Evolutionary conservation across 2,888 invertebrate species (phyloP).

Genomic region (Apotomis capreana): DNA sequence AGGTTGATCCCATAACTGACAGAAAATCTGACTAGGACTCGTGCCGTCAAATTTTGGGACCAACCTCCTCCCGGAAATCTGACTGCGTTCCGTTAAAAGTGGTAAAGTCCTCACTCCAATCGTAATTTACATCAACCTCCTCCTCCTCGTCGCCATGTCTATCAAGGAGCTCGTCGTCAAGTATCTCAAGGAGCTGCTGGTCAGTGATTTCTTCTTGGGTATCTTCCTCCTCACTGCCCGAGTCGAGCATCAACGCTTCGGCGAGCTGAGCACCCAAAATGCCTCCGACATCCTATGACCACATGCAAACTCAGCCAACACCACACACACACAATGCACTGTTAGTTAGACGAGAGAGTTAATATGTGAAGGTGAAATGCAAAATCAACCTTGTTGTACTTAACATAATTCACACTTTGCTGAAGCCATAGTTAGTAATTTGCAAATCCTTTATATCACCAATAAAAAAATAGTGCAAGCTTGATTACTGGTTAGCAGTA

Average conservation of each 20-base stretch:
- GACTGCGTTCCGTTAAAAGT: constrained; percentile 17
- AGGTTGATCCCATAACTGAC: constrained; percentile 27
- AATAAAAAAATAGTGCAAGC: constrained; percentile 7
- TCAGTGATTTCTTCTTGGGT: constrained; percentile 3
- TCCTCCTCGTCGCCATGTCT: constrained; percentile 8
- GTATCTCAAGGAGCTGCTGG: constrained; percentile 3
- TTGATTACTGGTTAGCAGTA: constrained; percentile 3
- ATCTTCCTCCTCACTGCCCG: constrained; percentile 19
- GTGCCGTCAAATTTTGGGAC: constrained; percentile 23
- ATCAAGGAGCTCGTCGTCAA: constrained; percentile 11
- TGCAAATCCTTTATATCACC: constrained; percentile 1
- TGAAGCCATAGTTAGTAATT: constrained; percentile 9
- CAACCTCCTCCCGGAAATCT: constrained; percentile 16
- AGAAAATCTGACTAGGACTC: constrained; percentile 24
- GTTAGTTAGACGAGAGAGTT: not conserved
- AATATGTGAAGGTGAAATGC: constrained; percentile 6
- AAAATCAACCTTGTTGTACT: constrained; percentile 9
- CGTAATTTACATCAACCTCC: constrained; percentile 4
- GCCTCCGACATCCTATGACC: constrained; percentile 10
- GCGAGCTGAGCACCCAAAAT: constrained; percentile 10
- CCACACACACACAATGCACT: constrained; percentile 9
- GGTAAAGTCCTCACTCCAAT: constrained; percentile 21
- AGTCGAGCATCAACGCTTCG: constrained; percentile 13
- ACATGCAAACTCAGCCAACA: constrained; percentile 7
- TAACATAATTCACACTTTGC: constrained; percentile 6